Conservation (phyloP, 2,888 invertebrate species). For the Agrotis segetum region DNA sequence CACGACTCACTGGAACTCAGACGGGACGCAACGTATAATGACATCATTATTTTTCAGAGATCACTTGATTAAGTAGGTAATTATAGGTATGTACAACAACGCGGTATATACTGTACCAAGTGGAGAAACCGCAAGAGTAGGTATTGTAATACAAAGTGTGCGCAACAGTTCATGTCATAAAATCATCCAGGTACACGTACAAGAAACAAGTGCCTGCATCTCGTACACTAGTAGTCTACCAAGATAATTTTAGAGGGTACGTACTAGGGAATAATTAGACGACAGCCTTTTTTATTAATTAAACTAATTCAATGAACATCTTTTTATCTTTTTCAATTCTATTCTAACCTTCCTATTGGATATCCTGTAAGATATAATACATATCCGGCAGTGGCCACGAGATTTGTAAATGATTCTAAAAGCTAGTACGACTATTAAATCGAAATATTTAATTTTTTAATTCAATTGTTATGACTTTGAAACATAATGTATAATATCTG, state of each 20-base stretch:
- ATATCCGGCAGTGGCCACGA: background rate
- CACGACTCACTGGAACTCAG: slow-evolving; percentile 74
- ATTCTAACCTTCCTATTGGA: background rate
- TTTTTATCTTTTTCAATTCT: too few relatives aligned
- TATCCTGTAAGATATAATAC: background rate
- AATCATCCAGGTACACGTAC: slow-evolving; percentile 19
- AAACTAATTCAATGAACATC: background rate
- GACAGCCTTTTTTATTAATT: background rate
- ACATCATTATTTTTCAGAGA: slow-evolving; percentile 74
- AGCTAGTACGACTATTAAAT: slow-evolving; percentile 7
- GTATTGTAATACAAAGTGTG: slow-evolving; percentile 64
- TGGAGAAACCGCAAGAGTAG: slow-evolving; percentile 78
- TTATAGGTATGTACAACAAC: slow-evolving; percentile 49
- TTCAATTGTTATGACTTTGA: slow-evolving; percentile 12
- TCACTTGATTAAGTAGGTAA: slow-evolving; percentile 66
- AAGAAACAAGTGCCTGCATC: background rate
- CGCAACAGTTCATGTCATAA: slow-evolving; percentile 28
- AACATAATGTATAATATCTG: slow-evolving; percentile 43
- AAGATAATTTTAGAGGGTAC: background rate
- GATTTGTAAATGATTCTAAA: background rate
- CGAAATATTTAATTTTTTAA: background rate
- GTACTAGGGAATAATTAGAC: too few relatives aligned
- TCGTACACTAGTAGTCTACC: background rate
- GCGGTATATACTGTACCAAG: slow-evolving; percentile 67
- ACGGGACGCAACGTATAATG: slow-evolving; percentile 75